A percentile compares a stretch with the other conserved stretches of the same genome.
Evolutionary conservation across 2,888 invertebrate genomes (phyloP).

Genomic region (Eristalis pertinax): DNA sequence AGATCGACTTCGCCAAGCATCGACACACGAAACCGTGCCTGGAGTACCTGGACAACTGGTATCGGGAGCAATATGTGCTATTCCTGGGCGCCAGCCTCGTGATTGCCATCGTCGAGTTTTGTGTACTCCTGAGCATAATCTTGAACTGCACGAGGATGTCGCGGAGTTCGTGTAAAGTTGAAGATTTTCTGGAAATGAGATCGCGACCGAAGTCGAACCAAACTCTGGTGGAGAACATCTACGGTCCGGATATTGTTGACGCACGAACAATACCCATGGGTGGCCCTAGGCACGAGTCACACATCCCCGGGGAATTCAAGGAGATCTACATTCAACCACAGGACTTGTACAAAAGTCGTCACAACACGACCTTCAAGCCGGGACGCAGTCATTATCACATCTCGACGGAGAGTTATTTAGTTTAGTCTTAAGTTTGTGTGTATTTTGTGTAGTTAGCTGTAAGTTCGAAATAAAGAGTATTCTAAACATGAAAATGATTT

Average conservation of each 20-base stretch:
- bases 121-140: conserved; percentile 87
- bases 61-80: conserved; percentile 87
- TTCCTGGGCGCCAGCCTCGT: conserved; percentile 86
- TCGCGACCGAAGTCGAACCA: conserved; percentile 75
- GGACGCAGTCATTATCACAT: conserved; percentile 77
- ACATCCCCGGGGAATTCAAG: conserved; percentile 75
- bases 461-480: neutral
- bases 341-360: conserved; percentile 78
- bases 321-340: conserved; percentile 79
- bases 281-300: neutral
- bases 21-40: conserved; percentile 84
- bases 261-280: conserved; percentile 61
- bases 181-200: conserved; percentile 73
- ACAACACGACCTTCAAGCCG: conserved; percentile 79
- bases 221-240: conserved; percentile 78
- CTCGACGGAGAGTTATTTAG: conserved; percentile 78
- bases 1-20: conserved; percentile 77
- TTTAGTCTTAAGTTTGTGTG: conserved; percentile 70
- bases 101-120: conserved; percentile 88
- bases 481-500: no score
- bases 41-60: conserved; percentile 88
- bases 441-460: neutral
- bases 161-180: conserved; percentile 73
- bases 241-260: conserved; percentile 77
- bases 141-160: conserved; percentile 86